A percentile compares a stretch with the other conserved stretches of the same genome.
Evolutionary conservation across 2,888 invertebrate genomes (phyloP).

Genomic region (Suillia variegata): DNA sequence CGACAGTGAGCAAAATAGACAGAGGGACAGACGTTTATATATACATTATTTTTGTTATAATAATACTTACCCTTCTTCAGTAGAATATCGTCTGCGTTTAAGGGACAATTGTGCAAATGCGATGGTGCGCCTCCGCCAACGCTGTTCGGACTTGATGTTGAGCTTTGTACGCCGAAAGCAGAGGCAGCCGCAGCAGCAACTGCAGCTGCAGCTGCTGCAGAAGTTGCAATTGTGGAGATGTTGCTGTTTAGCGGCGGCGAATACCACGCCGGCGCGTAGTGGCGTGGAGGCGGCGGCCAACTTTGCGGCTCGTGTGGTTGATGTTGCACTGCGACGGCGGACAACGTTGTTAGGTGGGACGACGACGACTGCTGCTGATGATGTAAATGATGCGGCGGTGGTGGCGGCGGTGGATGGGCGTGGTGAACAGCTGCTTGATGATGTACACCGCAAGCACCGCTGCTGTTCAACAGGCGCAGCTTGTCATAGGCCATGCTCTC

Average conservation of each 20-base stretch:
- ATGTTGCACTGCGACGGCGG: slow-evolving; percentile 48
- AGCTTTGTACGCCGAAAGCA: slow-evolving; percentile 5
- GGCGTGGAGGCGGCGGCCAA: slow-evolving; percentile 55
- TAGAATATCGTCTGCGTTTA: slow-evolving; percentile 41
- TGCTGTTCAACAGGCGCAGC: slow-evolving; percentile 49
- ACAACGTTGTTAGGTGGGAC: slow-evolving; percentile 48
- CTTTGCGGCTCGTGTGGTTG: slow-evolving; percentile 25
- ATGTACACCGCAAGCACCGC: slow-evolving; percentile 21
- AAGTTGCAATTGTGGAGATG: not conserved
- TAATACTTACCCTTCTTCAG: slow-evolving; percentile 49
- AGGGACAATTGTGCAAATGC: slow-evolving; percentile 34
- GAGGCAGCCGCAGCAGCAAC: too few species aligned
- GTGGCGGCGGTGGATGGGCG: slow-evolving; percentile 30
- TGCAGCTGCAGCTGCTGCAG: slow-evolving; percentile 5
- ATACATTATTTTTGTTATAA: too few species aligned
- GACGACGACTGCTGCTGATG: slow-evolving; percentile 47
- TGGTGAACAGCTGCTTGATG: slow-evolving; percentile 37
- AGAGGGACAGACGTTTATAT: too few species aligned
- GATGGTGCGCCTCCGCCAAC: too few species aligned
- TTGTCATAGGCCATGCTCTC: slow-evolving; percentile 54
- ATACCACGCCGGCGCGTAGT: slow-evolving; percentile 57
- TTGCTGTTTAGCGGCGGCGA: slow-evolving; percentile 48
- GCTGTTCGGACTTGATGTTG: slow-evolving; percentile 17
- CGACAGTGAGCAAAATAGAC: too few species aligned
- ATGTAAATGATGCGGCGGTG: slow-evolving; percentile 33